Evolutionary conservation across 2,888 invertebrate genomes (phyloP), one percentile per base, ranked within the genome.

Genomic region (Agonopterix arenella): DNA sequence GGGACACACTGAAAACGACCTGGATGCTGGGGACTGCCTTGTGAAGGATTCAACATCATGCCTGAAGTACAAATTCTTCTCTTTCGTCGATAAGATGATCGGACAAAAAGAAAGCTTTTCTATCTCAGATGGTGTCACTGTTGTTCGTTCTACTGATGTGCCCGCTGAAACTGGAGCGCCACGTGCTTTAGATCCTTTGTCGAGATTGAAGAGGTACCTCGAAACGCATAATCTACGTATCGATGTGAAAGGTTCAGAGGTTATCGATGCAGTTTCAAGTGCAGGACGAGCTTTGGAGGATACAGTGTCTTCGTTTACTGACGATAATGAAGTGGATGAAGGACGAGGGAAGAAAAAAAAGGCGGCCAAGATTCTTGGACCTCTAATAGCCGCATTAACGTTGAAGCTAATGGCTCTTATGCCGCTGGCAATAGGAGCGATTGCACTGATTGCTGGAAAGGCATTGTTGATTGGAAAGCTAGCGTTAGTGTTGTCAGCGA

Each of bases 11-110:
- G 94, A 94, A 66, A 95, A 94, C 72, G 96, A 96, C 66, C 91
- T 95, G 54, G 93, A 96, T 89, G 93, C 94, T 68, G 93, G 93
- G 73, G 96, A 96, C 68, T 96, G 96, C 73, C 83, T 95, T 57
- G 91, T 93, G 67, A 96, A 96, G 80, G 96, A 96, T 72, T 95
- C 96, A 36, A 93, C 94, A 61, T 93, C 94, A 79, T 96, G 96
- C 78, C 92, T 96, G 67, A 96, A 96, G 80, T 95, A 95, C 90
- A 96, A 96, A 76, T 92, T 96, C 72, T 95, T 96, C 89, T 93
- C 94, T 16, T 95, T 93, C 81, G 94, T 96, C 61, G 96, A 96
- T 88, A 96, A 96, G 81, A 93, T 95, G 90, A 90, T 96, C 53
- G 93, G 93, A 46, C 93, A 93, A 62, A 95, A 94, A 76, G 96